Evolutionary conservation across 2,888 invertebrate genomes (phyloP), one percentile per base, ranked within the genome.

Genomic region (Stegana nigrithorax): DNA sequence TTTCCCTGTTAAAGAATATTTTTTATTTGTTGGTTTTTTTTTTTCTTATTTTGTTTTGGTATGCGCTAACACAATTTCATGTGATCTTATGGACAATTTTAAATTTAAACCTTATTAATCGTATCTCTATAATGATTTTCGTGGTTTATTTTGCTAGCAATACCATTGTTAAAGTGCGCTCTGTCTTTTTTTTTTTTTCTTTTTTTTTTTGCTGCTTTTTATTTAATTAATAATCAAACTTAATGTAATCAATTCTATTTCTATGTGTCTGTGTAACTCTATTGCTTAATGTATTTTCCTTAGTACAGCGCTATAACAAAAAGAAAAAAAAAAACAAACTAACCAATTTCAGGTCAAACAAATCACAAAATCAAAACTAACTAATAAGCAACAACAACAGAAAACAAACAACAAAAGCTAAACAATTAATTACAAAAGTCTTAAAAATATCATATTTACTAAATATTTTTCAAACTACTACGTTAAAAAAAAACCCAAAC

Each of bases 351-450:
- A 55, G 53, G 32, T 23, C 7, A 59, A 62, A 64, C 51, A 42
- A 53, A 59, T 17, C 8, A 57, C 57, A 60, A 68, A 60, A 50
- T 42, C 58, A 44, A 50, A 62, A 58, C 42, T 36, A 36, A 55
- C 53, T 25, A 59, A 59, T 25, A 23, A 50, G 17, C 50, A 26
- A 51, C 17, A 44, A 45, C 26, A 29, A 59, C 47, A 51, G 10
- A n/a, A 39, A 39, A 51, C 51, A 51, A 51, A 0, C 5, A 51
- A 51, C 14, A n/a, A 26, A 51, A 51, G 29, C 51, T 32, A 26
- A 23, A n/a, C n/a, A n/a, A n/a, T n/a, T n/a, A n/a, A n/a, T n/a
- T n/a, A n/a, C n/a, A n/a, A n/a, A n/a, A n/a, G n/a, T n/a, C n/a
- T n/a, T n/a, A n/a, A n/a, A n/a, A n/a, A n/a, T n/a, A n/a, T n/a